phyloP scores from a whole-genome alignment of 2,113 vertebrate species.

The Lagopus leucura region DNA sequence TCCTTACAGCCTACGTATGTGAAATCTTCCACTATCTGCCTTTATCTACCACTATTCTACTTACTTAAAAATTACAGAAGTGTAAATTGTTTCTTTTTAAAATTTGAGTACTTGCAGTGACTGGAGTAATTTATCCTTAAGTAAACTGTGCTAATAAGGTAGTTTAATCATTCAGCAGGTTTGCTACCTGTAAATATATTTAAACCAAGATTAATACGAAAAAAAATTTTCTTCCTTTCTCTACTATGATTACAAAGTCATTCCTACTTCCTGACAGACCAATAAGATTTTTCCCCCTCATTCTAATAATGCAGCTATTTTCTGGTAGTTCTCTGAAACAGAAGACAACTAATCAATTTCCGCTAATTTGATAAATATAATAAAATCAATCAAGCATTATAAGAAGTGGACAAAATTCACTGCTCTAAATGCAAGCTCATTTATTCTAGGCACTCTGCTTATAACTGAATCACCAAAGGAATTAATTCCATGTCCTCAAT shows the following conservation, averaged over 20 bases:
- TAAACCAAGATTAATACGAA: background rate
- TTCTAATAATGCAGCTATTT: background rate
- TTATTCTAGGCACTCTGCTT: slow-evolving; percentile 23
- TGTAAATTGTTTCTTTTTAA: background rate
- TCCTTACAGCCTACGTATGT: background rate
- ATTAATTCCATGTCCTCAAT: background rate
- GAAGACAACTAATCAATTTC: slow-evolving; percentile 19
- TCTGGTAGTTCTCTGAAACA: slow-evolving; percentile 10
- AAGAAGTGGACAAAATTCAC: background rate
- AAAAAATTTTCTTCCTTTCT: background rate
- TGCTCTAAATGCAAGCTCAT: background rate
- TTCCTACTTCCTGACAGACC: slow-evolving; percentile 1
- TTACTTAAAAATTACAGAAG: background rate
- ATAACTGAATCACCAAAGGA: background rate
- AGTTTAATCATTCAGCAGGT: background rate
- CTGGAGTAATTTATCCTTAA: background rate
- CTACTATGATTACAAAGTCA: background rate
- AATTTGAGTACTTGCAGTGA: background rate
- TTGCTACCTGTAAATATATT: background rate
- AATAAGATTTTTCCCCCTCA: background rate
- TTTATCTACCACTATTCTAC: background rate
- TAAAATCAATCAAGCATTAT: slow-evolving; percentile 48
- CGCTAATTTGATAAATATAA: slow-evolving; percentile 41
- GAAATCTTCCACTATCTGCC: background rate
- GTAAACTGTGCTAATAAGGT: background rate